These are phyloP conservation scores for Hyposmocoma kahamanoa DNA, from an alignment of 1,140 invertebrate genomes.

Conservation along the genomic window DNA sequence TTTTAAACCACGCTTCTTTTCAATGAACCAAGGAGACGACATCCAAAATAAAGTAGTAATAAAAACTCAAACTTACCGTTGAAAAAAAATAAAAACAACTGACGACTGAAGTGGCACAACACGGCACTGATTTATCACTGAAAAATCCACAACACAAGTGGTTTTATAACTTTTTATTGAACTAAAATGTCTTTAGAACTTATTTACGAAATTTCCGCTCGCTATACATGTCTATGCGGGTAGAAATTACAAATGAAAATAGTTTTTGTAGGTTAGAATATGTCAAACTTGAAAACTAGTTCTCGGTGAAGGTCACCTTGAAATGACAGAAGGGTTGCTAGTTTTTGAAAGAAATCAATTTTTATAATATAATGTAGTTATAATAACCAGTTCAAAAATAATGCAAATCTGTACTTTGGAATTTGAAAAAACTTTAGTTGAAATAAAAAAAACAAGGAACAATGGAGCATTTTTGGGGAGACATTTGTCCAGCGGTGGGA, in stretches of 20 bases:
- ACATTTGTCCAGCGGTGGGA: no score
- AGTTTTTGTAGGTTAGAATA: constrained; percentile 46
- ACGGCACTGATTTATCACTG: constrained; percentile 38
- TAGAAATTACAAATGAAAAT: constrained; percentile 59
- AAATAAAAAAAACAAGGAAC: no score
- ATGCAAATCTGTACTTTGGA: no score
- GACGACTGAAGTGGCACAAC: not conserved
- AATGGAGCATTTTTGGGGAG: no score
- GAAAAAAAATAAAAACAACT: no score
- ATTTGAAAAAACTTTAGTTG: no score
- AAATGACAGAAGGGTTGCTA: constrained; percentile 34
- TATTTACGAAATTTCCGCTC: constrained; percentile 36
- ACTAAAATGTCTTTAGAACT: constrained; percentile 21
- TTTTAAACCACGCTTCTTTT: no score
- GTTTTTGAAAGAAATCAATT: constrained; percentile 7
- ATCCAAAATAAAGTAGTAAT: no score
- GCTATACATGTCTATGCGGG: constrained; percentile 56
- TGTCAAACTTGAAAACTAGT: constrained; percentile 56
- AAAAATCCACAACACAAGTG: constrained; percentile 46
- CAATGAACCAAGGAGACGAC: no score
- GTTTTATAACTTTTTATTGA: constrained; percentile 23
- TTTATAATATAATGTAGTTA: constrained; percentile 5
- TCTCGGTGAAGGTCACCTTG: constrained; percentile 60
- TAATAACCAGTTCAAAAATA: not conserved
- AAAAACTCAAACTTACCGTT: no score